Percentiles rank a stretch among this genome's conserved stretches.
Conservation (phyloP, 1,140 invertebrate species). For the Andricus grossulariae region DNA sequence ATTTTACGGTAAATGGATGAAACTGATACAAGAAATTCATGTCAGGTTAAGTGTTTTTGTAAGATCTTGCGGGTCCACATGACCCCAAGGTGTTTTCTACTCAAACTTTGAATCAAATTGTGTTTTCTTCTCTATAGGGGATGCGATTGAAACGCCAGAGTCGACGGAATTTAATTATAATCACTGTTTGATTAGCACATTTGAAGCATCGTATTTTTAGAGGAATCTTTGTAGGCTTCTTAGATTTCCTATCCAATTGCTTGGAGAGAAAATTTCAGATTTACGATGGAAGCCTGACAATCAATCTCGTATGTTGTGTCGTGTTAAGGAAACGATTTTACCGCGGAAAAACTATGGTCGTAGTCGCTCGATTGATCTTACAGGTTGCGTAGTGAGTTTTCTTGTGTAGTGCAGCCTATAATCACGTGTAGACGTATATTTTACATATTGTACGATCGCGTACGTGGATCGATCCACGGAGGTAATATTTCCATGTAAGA, state of each 20-base stretch:
- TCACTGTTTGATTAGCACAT: background rate
- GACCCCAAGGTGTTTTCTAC: no score
- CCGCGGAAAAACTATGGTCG: constrained; percentile 54
- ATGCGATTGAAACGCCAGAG: no score
- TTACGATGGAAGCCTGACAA: constrained; percentile 55
- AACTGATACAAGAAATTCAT: constrained; percentile 18
- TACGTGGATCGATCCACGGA: constrained; percentile 2
- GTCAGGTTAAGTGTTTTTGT: no score
- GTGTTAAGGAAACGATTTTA: constrained; percentile 50
- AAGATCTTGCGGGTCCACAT: no score
- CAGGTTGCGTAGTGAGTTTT: constrained; percentile 37
- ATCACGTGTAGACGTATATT: constrained; percentile 23
- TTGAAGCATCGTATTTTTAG: background rate
- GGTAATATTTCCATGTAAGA: background rate
- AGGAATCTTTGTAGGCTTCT: background rate
- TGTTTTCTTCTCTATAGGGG: no score
- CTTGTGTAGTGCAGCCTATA: constrained; percentile 46
- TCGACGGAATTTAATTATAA: no score
- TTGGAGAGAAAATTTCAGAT: constrained; percentile 49
- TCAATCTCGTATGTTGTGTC: constrained; percentile 42
- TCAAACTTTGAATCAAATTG: no score
- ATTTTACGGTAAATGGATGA: constrained; percentile 18
- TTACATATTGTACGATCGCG: constrained; percentile 29
- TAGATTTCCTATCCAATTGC: constrained; percentile 42
- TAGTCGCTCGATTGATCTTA: constrained; percentile 47